Base-by-base conservation (phyloP, 2,888 invertebrate species). In the Eueremaeus valkanovi region DNA sequence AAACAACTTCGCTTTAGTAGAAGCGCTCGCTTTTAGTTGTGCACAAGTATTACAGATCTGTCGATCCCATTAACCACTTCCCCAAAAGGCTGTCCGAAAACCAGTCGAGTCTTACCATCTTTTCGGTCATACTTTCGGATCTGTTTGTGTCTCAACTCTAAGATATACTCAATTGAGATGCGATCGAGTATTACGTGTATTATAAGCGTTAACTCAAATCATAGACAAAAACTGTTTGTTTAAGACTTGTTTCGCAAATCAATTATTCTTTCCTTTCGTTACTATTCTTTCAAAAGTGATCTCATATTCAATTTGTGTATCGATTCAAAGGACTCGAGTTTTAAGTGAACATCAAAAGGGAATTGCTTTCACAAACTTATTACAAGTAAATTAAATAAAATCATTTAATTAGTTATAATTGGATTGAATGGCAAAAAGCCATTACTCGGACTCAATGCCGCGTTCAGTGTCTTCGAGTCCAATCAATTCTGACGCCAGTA, bases 401-500 rank as follows among this genome's bases (percentile, higher is more conserved):
- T 55, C 6, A 55, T 27, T 1, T 11, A 24, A 27, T 24, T 55
- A 2, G 16, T 24, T 55, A 33, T 1, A 6, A 21, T 33, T 63
- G 6, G 40, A 42, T 68, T 68, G 9, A 68, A 42, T 68, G 36
- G 68, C 42, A 24, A 68, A 42, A n/a, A 36, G 24, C 36, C 5
- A 40, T 27, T 42, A 68, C 16, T 42, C 27, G 40, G 42, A 42
- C 36, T 68, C 68, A 74, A 74, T 74, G 74, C 42, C 74, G 24
- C 74, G 74, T 18, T 74, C 74, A 29, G 63, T 68, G 29, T 24
- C 63, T 66, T 73, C 73, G 45, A 70, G 74, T 70, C 66, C 74
- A 11, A 36, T 70, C 5, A 68, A 74, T 31, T 74, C 74, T 27
- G 74, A 74, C 21, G 63, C 68, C 36, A 74, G 74, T 36, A 74